phyloP scores from a whole-genome alignment of 2,888 invertebrate genomes.

The Caenorhabditis sinica region DNA sequence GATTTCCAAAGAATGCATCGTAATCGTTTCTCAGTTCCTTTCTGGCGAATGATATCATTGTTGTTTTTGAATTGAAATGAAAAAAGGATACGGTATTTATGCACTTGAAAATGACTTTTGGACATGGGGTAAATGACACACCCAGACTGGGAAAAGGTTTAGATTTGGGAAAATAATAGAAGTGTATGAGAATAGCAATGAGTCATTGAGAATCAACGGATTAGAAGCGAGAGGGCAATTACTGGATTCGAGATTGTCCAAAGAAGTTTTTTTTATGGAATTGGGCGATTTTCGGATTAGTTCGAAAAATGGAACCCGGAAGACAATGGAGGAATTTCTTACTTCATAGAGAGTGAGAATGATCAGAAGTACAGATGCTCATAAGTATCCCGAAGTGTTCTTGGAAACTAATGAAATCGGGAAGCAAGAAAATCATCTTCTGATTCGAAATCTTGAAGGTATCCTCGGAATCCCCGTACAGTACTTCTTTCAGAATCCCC shows the following conservation, averaged over 20 bases:
- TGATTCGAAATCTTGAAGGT: no score
- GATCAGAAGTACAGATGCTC: no score
- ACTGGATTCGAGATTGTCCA: neutral
- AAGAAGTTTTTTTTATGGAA: neutral
- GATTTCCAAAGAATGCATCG: slow-evolving; percentile 12
- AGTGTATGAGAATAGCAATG: neutral
- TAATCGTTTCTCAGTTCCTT: neutral
- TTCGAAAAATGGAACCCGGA: no score
- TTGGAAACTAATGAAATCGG: no score
- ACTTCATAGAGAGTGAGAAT: no score
- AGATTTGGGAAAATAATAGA: neutral
- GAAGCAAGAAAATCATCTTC: no score
- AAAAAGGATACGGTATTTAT: neutral
- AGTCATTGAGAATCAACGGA: neutral
- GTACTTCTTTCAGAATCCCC: neutral
- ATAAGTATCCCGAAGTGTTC: no score
- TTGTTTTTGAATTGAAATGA: slow-evolving; percentile 17
- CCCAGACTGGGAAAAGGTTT: neutral
- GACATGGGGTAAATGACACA: slow-evolving; percentile 2
- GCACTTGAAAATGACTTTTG: slow-evolving; percentile 2
- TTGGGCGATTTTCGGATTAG: no score
- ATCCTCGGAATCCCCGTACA: no score
- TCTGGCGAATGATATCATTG: slow-evolving; percentile 28
- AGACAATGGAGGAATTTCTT: no score
- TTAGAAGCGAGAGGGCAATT: neutral